Base-by-base conservation (phyloP, 2,888 invertebrate genomes). In the Rhagonycha lutea region DNA sequence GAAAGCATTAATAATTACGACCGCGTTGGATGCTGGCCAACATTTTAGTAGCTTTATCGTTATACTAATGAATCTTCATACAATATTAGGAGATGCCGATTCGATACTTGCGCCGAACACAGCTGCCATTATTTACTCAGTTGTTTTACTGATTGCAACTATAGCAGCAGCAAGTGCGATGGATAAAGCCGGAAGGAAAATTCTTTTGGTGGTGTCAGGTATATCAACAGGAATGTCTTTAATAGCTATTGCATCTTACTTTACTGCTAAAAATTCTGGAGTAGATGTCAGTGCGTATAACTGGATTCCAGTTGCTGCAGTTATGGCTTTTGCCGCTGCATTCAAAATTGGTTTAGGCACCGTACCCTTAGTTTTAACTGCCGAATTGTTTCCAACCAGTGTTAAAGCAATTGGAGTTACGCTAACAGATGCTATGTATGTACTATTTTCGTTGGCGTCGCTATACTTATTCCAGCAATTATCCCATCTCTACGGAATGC, bases 401-500 rank as follows among this genome's bases (percentile, higher is more conserved):
- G 84, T 88, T 14, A 88, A 88, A 82, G 87, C 87, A 2, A 83
- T 86, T 76, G 87, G 87, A 4, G 86, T 87, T 86, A 86, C 87
- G 0, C 68, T 86, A 47, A 83, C 86, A 2, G 87, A 87, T 74
- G 83, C 84, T 2, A 83, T 85, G 79, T 87, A 86, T 73, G 86
- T 86, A 1, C 73, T 84, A 4, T 85, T 85, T 28, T 85, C 83
- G 11, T 80, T 85, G 7, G 69, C 86, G 4, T 85, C 86, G 4
- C 81, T 87, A 26, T 83, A 84, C 47, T 70, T 86, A 26, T 87
- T 85, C 73, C 83, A 84, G 73, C 78, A 79, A 69, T 78, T 86
- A 62, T 81, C 83, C 24, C 73, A 79, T 12, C 29, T 72, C 4
- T 85, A 80, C 69, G 87, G 86, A 9, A 82, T 86, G 73, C 84